Evolutionary conservation across 1,140 invertebrate species (phyloP).

Genomic region (Thalassaphorura encarpata): DNA sequence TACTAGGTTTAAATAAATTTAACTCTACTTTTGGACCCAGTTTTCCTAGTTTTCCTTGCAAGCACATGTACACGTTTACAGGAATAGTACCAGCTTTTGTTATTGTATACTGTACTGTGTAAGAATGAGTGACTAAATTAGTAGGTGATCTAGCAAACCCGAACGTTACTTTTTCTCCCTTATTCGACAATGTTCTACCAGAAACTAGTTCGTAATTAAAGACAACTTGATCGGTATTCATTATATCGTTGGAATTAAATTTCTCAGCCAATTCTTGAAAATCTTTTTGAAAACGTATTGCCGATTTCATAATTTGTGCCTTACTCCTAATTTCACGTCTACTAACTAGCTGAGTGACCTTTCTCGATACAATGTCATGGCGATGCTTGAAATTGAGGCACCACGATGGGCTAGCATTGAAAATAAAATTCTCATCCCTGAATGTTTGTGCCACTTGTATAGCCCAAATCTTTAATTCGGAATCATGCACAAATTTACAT

Average conservation of each 20-base stretch:
- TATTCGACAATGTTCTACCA: neutral
- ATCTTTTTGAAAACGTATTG: neutral
- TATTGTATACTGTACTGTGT: conserved; percentile 16
- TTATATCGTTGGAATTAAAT: neutral
- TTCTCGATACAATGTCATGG: conserved; percentile 4
- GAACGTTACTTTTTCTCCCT: conserved; percentile 9
- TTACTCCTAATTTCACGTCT: neutral
- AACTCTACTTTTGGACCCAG: conserved; percentile 6
- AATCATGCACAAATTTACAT: neutral
- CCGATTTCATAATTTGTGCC: neutral
- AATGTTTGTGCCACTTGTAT: neutral
- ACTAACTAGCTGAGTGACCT: conserved; percentile 3
- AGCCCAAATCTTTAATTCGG: neutral
- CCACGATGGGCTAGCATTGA: conserved; percentile 3
- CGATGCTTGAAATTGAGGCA: neutral
- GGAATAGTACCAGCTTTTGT: neutral
- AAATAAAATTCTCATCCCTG: conserved; percentile 4
- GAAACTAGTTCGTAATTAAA: conserved; percentile 5
- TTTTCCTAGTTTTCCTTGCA: conserved; percentile 11
- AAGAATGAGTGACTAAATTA: conserved; percentile 12
- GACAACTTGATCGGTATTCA: conserved; percentile 17
- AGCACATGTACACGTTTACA: conserved; percentile 10
- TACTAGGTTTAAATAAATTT: neutral
- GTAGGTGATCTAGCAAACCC: conserved; percentile 11
- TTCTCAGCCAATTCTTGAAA: neutral